Evolutionary conservation across 2,113 vertebrate genomes (phyloP), one percentile per base, ranked within the genome.

Genomic region (Casuarius casuarius): DNA sequence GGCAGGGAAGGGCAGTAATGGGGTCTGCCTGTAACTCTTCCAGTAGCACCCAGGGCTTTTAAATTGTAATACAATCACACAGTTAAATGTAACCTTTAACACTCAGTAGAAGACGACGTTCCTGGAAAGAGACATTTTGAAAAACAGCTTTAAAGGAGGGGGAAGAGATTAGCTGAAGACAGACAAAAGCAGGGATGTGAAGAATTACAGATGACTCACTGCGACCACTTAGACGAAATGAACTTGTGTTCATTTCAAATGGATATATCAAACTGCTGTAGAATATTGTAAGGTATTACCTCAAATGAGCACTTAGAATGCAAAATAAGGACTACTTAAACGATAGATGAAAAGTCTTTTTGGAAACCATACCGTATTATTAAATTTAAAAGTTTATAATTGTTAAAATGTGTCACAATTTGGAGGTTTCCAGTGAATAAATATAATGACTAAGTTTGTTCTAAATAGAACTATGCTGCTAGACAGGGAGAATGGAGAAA

Each of bases 11-110:
- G 38, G 7, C 25, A 46, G 44, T 10, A 56, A 42, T 10, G 8
- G 12, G 19, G 12, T 7, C 38, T 80, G 26, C 20, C 0, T 0
- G 26, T 26, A 54, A 1, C 12, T 46, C 29, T n/a, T 87, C 35
- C 68, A 83, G n/a, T 35, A 61, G 29, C 10, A 35, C 7, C 29
- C 44, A 44, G 44, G 2, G 8, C 42, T 82, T 72, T 52, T 80
- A 54, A 83, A 86, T 80, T 20, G 20, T 13, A 19, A 2, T 9
- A 19, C n/a, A 29, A 28, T 48, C 28, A 52, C 48, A 31, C 33
- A 26, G n/a, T 28, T 66, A 44, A 44, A 56, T 17, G 10, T 52
- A 73, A 62, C 44, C 8, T 52, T 56, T 63, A 49, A 80, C 8
- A 67, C 17, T 5, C 40, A 5, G 54, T 19, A 70, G 58, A 51